Conservation (phyloP, 2,113 vertebrate genomes). For the Tyrannus savana region DNA sequence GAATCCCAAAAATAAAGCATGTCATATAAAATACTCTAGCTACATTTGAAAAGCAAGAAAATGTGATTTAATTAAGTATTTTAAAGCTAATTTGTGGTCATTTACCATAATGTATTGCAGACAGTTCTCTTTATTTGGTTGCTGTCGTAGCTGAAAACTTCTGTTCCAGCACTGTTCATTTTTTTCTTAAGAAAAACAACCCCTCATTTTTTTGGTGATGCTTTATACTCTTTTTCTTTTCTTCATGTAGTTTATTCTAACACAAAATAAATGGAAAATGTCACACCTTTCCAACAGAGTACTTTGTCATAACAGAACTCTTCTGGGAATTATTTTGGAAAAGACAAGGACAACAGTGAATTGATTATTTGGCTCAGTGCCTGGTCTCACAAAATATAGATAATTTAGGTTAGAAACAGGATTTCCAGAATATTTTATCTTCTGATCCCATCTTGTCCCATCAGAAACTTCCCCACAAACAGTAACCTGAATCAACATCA, state of each 20-base stretch:
- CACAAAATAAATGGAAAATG: slow-evolving; percentile 41
- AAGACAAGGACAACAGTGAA: not conserved
- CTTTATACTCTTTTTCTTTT: not conserved
- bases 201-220: not conserved
- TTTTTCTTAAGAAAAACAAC: slow-evolving; percentile 34
- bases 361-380: not conserved
- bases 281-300: slow-evolving; percentile 15
- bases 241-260: not conserved
- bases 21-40: slow-evolving; percentile 12
- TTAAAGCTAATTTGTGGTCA: slow-evolving; percentile 51
- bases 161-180: not conserved
- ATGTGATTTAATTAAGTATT: slow-evolving; percentile 60
- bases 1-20: not conserved
- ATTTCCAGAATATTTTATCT: not conserved
- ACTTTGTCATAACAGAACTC: slow-evolving; percentile 27
- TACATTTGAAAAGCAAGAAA: slow-evolving; percentile 49
- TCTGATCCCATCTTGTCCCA: not conserved
- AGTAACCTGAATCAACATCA: not conserved
- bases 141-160: not conserved
- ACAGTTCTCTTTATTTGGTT: slow-evolving; percentile 1
- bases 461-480: not conserved
- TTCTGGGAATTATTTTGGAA: not conserved
- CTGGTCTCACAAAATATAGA: not conserved
- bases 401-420: not conserved
- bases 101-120: slow-evolving; percentile 35